Evolutionary conservation across 2,888 invertebrate species (phyloP), one percentile per base, ranked within the genome.

Genomic region (Boloria euphrosyne): DNA sequence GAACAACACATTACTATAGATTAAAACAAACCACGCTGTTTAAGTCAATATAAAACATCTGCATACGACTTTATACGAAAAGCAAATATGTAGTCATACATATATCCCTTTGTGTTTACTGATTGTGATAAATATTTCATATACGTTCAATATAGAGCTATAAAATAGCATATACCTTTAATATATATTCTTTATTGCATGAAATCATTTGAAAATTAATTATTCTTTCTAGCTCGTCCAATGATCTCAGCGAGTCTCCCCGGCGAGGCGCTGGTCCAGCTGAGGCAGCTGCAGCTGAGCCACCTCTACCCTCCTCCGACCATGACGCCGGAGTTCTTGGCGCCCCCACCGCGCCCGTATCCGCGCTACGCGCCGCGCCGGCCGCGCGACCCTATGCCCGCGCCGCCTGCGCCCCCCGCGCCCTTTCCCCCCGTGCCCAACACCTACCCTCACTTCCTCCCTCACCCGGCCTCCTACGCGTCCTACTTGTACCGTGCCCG

Each of bases 171-270:
- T 31, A 31, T 6, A 31, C 7, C 7, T n/a, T n/a, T n/a, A n/a
- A n/a, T n/a, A n/a, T n/a, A n/a, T n/a, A n/a, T n/a, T n/a, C n/a
- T n/a, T n/a, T n/a, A n/a, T n/a, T n/a, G n/a, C n/a, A n/a, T n/a
- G n/a, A n/a, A n/a, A n/a, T n/a, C n/a, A n/a, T n/a, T n/a, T 16
- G 7, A 27, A 6, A 53, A 65, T 13, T 68, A 78, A 31, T 38
- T 38, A 38, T 38, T 78, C 60, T 67, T 87, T 84, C 7, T 93
- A 94, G 94, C 87, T 78, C 87, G 79, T 85, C 93, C 93, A 93
- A 95, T 95, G 95, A 94, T 95, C 93, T 94, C 94, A 83, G 94
- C 94, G 85, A 91, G 93, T 82, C 92, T 93, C 82, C 94, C 94
- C 86, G 93, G 94, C 93, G 95, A 94, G 93, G 94, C 94, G 90